Base-by-base conservation (phyloP, 2,797 vertebrate species). In the Sebastes steindachneri region DNA sequence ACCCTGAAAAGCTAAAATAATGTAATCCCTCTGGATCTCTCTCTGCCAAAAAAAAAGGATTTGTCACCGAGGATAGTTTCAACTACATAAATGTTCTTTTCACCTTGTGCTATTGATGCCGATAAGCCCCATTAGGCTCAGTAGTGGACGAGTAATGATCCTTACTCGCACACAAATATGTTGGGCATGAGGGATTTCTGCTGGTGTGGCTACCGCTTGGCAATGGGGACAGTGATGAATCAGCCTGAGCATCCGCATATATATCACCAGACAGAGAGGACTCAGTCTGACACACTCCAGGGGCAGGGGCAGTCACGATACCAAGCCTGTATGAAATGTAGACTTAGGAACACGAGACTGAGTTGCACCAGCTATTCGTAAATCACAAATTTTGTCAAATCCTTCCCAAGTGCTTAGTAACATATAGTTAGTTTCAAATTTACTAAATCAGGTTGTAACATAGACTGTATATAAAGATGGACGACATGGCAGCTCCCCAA, bases 221-320 rank as follows among this genome's bases (percentile, higher is more conserved):
- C 67, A 77, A 14, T 8, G 25, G 53, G 35, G 57, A 75, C 77
- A 29, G 63, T 79, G 89, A 89, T 75, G 82, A 81, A 90, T 84
- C 73, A 70, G 58, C 81, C 69, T 29, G 60, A 76, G 76, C 73
- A 54, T 69, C 72, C 63, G 26, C 76, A 73, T 70, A 37, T 19
- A 84, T 19, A 84, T 84, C 77, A 84, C 29, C 65, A 23, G 64
- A 72, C 83, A 72, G 54, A 28, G 26, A 29, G 2, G 31, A 58
- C 65, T 37, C 37, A 29, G 48, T 67, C 68, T 83, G 79, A 83
- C 66, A 23, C 29, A 28, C 55, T 68, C 14, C 73, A 29, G 17
- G 5, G 3, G 37, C 25, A 45, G 60, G 74, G 69, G 80, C 73
- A 73, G 72, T n/a, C 28, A 19, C 10, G 10, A 48, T 14, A 58